Evolutionary conservation across 2,888 invertebrate species (phyloP), one percentile per base, ranked within the genome.

Genomic region (Horisme vitalbata): DNA sequence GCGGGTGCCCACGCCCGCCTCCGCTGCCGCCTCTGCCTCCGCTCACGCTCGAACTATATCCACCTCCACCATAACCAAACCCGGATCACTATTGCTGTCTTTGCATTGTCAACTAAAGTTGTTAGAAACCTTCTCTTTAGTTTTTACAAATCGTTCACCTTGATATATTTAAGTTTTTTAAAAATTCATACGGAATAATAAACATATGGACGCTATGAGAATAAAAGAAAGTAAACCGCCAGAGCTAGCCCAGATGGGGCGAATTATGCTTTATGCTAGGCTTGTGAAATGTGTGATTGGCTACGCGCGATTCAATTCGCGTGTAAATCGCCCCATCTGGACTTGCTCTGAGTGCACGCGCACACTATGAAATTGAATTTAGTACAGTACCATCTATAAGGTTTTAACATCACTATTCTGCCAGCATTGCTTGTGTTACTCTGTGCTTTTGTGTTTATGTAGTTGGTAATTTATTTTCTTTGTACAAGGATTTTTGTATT

Each of bases 1-100:
- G 59, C 41, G 50, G 39, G 50, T 39, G 23, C 2, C 31, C 20
- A 34, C 45, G 21, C 1, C 14, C 26, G 18, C 26, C 7, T 11
- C 27, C 18, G 41, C 44, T 36, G 8, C 31, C 39, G 48, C 49
- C 32, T 18, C 20, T 38, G 46, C 46, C 36, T 31, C 44, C 51
- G 35, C 51, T 46, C 23, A 45, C 49, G 13, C 52, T 41, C 8
- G 10, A 27, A 41, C 31, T 36, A 9, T 4, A 10, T 9, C 9
- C 41, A 26, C 46, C 11, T 41, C 35, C 9, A 18, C 11, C 6
- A 44, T 24, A n/a, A 13, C 1, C 13, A 28, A 28, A 14, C 13
- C 21, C 14, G 10, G 32, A 13, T 37, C 31, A n/a, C 21, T 28
- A 21, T 8, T 24, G 34, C 37, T 28, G 27, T 34, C 9, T 38